These are phyloP conservation scores for Volucella zonaria DNA, from an alignment of 2,888 invertebrate genomes.

Conservation along the genomic window DNA sequence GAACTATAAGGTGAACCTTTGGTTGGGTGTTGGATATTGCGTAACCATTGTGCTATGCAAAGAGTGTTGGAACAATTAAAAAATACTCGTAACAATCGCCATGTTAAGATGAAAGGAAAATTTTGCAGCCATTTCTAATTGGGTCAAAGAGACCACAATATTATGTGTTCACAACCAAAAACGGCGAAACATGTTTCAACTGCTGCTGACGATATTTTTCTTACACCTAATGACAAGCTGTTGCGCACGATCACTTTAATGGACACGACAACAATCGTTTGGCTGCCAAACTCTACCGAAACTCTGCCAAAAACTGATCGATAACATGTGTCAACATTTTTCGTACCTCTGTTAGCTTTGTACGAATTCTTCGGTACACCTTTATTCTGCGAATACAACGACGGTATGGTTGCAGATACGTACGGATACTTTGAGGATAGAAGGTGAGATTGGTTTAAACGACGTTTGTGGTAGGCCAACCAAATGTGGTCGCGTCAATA, in stretches of 20 bases:
- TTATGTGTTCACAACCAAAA: slow-evolving; percentile 47
- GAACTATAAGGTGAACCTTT: background rate
- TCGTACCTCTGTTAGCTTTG: slow-evolving; percentile 35
- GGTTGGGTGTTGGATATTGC: slow-evolving; percentile 20
- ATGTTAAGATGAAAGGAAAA: slow-evolving; percentile 17
- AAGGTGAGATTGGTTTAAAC: slow-evolving; percentile 46
- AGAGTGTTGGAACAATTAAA: slow-evolving; percentile 66
- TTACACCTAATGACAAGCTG: slow-evolving; percentile 72
- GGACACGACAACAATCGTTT: slow-evolving; percentile 73
- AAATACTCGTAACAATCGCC: slow-evolving; percentile 22
- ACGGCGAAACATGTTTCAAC: slow-evolving; percentile 49
- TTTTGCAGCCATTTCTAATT: slow-evolving; percentile 55
- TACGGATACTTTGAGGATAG: background rate
- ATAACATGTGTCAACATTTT: slow-evolving; percentile 73
- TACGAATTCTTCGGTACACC: slow-evolving; percentile 12
- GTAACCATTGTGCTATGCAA: slow-evolving; percentile 58
- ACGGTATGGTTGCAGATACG: background rate
- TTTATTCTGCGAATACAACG: background rate
- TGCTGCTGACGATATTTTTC: slow-evolving; percentile 64
- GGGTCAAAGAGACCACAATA: slow-evolving; percentile 62
- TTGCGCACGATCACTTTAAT: slow-evolving; percentile 68
- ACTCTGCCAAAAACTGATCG: slow-evolving; percentile 73
- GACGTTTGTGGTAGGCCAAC: slow-evolving; percentile 34
- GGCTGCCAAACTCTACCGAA: slow-evolving; percentile 53
- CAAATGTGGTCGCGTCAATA: slow-evolving; percentile 54